These are phyloP conservation scores for Nannoperca obscura DNA, from an alignment of 2,797 vertebrate species.

Conservation along the genomic window DNA sequence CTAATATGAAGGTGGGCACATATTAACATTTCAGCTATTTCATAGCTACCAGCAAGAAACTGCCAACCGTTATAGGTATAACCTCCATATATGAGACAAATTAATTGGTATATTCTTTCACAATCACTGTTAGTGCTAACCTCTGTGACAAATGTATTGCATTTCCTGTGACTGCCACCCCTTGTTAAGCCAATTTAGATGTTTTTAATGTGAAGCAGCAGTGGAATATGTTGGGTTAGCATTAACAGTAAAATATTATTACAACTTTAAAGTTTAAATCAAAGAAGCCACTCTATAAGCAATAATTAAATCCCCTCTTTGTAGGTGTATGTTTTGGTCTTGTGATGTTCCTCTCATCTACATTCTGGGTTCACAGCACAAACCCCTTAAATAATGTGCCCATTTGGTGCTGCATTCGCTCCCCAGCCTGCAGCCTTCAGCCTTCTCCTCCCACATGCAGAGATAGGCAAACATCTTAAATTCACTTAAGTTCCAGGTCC, in stretches of 20 bases:
- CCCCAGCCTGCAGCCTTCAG: constrained; percentile 19
- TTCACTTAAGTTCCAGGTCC: constrained; percentile 16
- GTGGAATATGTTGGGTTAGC: background rate
- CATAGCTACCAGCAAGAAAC: background rate
- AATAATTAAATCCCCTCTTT: constrained; percentile 15
- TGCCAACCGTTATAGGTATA: background rate
- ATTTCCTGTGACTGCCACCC: background rate
- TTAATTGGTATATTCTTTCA: background rate
- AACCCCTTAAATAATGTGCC: constrained; percentile 20
- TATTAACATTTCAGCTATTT: background rate
- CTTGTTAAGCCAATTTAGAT: background rate
- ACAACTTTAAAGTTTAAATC: constrained; percentile 4
- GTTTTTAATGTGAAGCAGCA: background rate
- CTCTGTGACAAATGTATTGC: background rate
- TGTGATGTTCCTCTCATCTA: constrained; percentile 23
- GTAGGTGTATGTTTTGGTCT: constrained; percentile 15
- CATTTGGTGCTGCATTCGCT: constrained; percentile 25
- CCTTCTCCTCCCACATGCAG: constrained; percentile 47
- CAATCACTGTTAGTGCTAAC: background rate
- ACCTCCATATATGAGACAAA: background rate
- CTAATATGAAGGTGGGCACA: background rate
- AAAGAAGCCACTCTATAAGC: background rate
- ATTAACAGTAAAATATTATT: background rate
- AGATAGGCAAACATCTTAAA: constrained; percentile 26
- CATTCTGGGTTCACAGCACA: constrained; percentile 28